These are phyloP conservation scores for Bubalus kerabau DNA, from an alignment of 2,113 vertebrate species.

Conservation along the genomic window DNA sequence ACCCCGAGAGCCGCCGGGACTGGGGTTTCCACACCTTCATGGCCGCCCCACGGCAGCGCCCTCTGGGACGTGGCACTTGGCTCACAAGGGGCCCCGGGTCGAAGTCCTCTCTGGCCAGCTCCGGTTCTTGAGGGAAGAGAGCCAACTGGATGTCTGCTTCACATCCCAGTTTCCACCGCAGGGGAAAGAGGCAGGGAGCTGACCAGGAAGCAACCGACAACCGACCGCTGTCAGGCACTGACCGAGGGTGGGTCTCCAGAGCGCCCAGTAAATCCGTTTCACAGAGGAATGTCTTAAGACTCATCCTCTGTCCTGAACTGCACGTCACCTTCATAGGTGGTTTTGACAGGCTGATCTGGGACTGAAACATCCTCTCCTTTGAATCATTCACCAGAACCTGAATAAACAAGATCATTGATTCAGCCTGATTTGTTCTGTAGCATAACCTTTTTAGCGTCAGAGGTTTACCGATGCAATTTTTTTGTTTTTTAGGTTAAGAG, in stretches of 20 bases:
- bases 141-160: constrained; percentile 33
- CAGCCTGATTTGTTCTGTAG: background rate
- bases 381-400: background rate
- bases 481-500: background rate
- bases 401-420: background rate
- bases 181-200: constrained; percentile 22
- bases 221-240: background rate
- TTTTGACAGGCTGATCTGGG: constrained; percentile 9
- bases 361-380: constrained; percentile 14
- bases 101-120: constrained; percentile 24
- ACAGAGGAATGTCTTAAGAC: background rate
- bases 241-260: constrained; percentile 53
- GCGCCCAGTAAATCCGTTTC: background rate
- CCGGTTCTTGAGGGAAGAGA: background rate
- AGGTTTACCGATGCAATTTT: background rate
- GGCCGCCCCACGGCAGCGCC: background rate
- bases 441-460: background rate
- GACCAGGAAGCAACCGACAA: background rate
- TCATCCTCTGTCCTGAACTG: background rate
- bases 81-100: constrained; percentile 54
- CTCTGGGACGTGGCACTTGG: constrained; percentile 28
- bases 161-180: constrained; percentile 41
- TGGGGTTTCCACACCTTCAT: constrained; percentile 4
- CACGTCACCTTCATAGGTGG: background rate
- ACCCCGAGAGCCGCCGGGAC: constrained; percentile 41